These are phyloP conservation scores for Anticlea derivata DNA, from an alignment of 2,888 invertebrate genomes.

Conservation along the genomic window DNA sequence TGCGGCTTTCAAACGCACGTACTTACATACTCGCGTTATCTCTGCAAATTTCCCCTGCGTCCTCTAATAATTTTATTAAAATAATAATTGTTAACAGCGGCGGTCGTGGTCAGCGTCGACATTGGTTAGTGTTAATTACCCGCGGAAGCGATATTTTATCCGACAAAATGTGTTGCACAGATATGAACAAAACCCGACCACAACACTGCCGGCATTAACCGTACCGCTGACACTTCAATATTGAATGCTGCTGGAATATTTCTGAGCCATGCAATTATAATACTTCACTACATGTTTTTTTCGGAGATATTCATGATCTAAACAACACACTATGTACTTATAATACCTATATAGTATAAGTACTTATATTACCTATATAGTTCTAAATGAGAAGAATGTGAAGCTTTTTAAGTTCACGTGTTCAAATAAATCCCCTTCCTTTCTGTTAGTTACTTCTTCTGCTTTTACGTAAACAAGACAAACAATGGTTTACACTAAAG, in stretches of 20 bases:
- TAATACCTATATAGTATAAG: too few relatives aligned
- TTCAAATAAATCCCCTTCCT: constrained; percentile 9
- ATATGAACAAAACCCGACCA: constrained; percentile 56
- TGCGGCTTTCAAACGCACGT: constrained; percentile 46
- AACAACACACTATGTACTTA: too few relatives aligned
- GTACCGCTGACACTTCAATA: constrained; percentile 41
- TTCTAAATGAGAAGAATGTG: too few relatives aligned
- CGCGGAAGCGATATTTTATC: constrained; percentile 68
- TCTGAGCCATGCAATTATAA: constrained; percentile 7
- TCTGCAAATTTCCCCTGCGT: constrained; percentile 60
- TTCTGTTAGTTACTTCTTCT: constrained; percentile 11
- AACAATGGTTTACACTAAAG: constrained; percentile 31
- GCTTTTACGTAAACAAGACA: constrained; percentile 27
- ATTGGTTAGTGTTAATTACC: constrained; percentile 72
- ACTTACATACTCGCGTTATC: constrained; percentile 47
- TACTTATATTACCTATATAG: too few relatives aligned
- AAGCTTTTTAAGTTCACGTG: background rate
- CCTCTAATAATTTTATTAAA: constrained; percentile 66
- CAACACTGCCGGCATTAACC: constrained; percentile 43
- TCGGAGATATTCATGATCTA: background rate
- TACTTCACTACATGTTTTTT: too few relatives aligned
- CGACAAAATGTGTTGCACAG: constrained; percentile 57
- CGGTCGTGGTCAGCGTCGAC: constrained; percentile 49
- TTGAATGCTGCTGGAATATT: constrained; percentile 33
- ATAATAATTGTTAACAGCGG: constrained; percentile 64